A percentile compares a stretch with the other conserved stretches of the same genome.
phyloP scores from a whole-genome alignment of 37 sponge, comb jelly and placozoan genomes.

The Cliona cf. orientalis region DNA sequence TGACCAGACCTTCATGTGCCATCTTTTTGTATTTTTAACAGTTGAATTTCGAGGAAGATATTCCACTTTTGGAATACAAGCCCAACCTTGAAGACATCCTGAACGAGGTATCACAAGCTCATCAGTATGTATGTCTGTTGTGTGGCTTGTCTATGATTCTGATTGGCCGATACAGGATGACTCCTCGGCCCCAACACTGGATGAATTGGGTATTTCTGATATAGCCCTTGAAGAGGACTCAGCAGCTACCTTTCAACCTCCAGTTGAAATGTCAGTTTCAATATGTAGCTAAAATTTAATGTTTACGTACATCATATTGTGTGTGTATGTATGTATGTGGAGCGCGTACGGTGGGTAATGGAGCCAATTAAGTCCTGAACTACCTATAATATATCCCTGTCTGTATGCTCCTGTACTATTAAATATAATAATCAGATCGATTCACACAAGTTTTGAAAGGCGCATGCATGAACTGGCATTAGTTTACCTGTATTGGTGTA shows the following conservation, averaged over 20 bases:
- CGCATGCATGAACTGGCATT: not conserved
- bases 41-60: constrained; percentile 71
- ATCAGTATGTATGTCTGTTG: not conserved
- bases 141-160: not conserved
- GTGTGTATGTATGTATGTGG: no score
- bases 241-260: not conserved
- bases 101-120: constrained; percentile 47
- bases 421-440: no score
- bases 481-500: not conserved
- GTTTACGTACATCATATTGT: no score
- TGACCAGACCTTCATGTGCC: not conserved
- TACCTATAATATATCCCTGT: no score
- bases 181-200: constrained; percentile 26
- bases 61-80: constrained; percentile 69
- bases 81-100: constrained; percentile 86
- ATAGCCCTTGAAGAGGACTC: constrained; percentile 6
- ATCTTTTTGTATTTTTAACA: not conserved
- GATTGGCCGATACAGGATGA: not conserved
- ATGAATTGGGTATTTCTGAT: constrained; percentile 43
- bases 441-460: no score
- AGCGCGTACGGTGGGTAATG: no score
- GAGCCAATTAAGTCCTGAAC: no score
- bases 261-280: not conserved
- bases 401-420: no score
- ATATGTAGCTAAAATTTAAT: no score